Conservation (phyloP, 2,113 vertebrate genomes). For the Argyrosomus japonicus region DNA sequence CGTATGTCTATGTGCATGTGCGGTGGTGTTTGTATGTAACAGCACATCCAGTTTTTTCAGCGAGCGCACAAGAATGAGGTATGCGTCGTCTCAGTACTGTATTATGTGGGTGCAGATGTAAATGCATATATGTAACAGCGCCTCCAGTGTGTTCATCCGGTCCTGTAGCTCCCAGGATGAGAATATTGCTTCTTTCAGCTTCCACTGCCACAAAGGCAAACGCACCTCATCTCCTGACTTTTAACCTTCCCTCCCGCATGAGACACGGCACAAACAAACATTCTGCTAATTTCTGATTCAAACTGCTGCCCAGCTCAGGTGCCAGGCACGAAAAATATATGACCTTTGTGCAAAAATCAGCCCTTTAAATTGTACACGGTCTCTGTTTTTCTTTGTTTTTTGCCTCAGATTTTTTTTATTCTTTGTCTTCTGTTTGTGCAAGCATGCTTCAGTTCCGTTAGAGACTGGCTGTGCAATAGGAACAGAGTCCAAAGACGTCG, state of each 20-base stretch:
- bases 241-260: neutral
- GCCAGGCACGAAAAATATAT: constrained; percentile 58
- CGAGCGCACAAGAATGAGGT: constrained; percentile 46
- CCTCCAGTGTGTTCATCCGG: constrained; percentile 59
- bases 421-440: constrained; percentile 74
- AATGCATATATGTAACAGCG: constrained; percentile 76
- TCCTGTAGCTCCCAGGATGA: constrained; percentile 35
- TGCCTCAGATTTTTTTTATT: constrained; percentile 32
- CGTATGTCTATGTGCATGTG: constrained; percentile 23
- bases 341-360: constrained; percentile 80
- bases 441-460: constrained; percentile 71
- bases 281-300: constrained; percentile 60
- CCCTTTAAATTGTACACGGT: constrained; percentile 74
- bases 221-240: neutral
- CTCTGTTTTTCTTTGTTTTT: constrained; percentile 52
- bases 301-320: constrained; percentile 50
- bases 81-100: constrained; percentile 32
- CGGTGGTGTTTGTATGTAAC: constrained; percentile 54
- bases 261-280: constrained; percentile 30
- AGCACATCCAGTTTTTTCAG: constrained; percentile 57
- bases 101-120: constrained; percentile 15
- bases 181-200: constrained; percentile 73
- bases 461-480: constrained; percentile 59
- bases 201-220: constrained; percentile 18
- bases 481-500: constrained; percentile 40